phyloP scores from a whole-genome alignment of 2,113 vertebrate species.

The Oenanthe oenanthe region DNA sequence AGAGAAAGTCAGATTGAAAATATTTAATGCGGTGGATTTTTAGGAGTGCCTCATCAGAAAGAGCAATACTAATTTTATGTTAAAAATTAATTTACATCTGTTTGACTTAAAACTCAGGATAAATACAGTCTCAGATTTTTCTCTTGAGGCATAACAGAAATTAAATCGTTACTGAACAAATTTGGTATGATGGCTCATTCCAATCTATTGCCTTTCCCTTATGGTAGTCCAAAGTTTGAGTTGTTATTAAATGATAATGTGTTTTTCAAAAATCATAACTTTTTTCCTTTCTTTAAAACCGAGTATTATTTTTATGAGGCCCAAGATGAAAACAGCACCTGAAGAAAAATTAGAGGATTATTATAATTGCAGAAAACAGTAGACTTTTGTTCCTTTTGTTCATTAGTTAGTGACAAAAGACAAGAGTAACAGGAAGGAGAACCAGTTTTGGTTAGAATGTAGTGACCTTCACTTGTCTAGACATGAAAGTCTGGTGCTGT shows the following conservation, averaged over 20 bases:
- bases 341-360: background rate
- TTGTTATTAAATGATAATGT: background rate
- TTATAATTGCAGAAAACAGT: background rate
- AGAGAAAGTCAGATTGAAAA: constrained; percentile 20
- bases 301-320: background rate
- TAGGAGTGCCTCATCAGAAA: constrained; percentile 20
- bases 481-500: background rate
- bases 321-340: background rate
- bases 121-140: constrained; percentile 53
- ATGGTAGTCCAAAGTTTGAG: background rate
- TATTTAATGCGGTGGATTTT: constrained; percentile 34
- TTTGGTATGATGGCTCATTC: background rate
- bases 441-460: background rate
- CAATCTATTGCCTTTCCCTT: background rate
- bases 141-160: background rate
- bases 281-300: background rate
- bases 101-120: constrained; percentile 43
- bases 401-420: background rate
- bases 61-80: constrained; percentile 37
- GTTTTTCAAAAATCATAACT: background rate
- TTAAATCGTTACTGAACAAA: background rate
- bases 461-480: background rate
- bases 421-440: background rate
- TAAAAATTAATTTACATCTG: constrained; percentile 57
- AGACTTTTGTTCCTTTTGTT: background rate